Evolutionary conservation across 2,888 invertebrate species (phyloP).

Genomic region (Griposia aprilina): DNA sequence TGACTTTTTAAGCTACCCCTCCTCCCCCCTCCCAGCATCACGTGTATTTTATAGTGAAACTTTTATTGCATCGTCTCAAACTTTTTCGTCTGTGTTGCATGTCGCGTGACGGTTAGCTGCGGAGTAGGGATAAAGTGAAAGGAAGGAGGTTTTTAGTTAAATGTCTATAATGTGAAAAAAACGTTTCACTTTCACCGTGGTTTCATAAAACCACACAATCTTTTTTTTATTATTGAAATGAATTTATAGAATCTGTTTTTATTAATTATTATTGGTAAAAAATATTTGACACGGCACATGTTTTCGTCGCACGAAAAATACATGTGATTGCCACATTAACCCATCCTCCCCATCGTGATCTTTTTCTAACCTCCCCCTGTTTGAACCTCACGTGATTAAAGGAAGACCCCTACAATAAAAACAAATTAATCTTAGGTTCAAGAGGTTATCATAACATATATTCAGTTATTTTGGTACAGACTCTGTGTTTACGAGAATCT

Average conservation of each 20-base stretch:
- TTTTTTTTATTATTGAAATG: too few species aligned
- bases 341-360: background rate
- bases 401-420: background rate
- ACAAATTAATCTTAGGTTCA: background rate
- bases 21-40: background rate
- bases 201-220: too few species aligned
- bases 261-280: background rate
- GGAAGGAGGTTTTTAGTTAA: too few species aligned
- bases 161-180: too few species aligned
- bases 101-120: too few species aligned
- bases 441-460: background rate
- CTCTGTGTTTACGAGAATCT: background rate
- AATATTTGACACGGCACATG: background rate
- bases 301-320: too few species aligned
- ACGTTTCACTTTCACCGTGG: too few species aligned
- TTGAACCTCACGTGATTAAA: background rate
- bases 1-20: background rate
- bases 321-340: background rate
- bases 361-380: background rate
- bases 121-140: too few species aligned
- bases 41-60: too few species aligned
- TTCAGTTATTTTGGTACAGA: background rate
- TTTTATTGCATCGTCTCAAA: too few species aligned
- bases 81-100: too few species aligned
- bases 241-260: background rate